Conservation (phyloP, 2,797 vertebrate species). For the Percopsis omiscomaycus region DNA sequence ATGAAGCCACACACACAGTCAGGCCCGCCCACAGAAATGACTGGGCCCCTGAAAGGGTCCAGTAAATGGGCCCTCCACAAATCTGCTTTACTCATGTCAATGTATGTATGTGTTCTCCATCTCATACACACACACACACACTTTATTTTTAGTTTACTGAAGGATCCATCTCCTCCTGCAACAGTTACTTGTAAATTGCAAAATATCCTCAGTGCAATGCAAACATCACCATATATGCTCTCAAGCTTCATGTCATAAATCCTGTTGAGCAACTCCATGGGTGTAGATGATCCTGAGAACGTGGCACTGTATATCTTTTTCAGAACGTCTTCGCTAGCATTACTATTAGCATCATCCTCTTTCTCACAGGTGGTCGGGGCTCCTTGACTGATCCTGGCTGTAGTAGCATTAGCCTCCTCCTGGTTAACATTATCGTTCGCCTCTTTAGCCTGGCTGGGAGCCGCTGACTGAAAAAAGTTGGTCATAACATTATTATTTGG, state of each 20-base stretch:
- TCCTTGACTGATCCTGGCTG: not conserved
- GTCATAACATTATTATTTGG: constrained; percentile 3
- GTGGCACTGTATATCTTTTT: too few relatives aligned
- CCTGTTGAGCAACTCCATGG: not conserved
- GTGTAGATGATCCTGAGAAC: too few relatives aligned
- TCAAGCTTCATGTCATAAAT: constrained; percentile 24
- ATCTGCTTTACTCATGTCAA: too few relatives aligned
- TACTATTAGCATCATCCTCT: not conserved
- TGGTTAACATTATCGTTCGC: not conserved
- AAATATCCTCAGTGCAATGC: constrained; percentile 17
- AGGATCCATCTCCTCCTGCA: constrained; percentile 15
- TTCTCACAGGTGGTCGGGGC: not conserved
- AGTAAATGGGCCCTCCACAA: too few relatives aligned
- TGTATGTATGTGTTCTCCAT: too few relatives aligned
- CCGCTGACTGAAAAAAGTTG: constrained; percentile 5
- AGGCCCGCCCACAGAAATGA: too few relatives aligned
- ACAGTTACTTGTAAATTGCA: constrained; percentile 16
- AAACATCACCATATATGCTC: constrained; percentile 27
- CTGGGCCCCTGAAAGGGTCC: too few relatives aligned
- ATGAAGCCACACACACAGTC: too few relatives aligned
- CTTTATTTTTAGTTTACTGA: constrained; percentile 14
- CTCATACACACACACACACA: too few relatives aligned
- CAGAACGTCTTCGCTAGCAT: not conserved
- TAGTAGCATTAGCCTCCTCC: not conserved
- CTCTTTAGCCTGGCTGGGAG: not conserved